phyloP scores from a whole-genome alignment of 2,113 vertebrate species.

The Myotis brandtii region DNA sequence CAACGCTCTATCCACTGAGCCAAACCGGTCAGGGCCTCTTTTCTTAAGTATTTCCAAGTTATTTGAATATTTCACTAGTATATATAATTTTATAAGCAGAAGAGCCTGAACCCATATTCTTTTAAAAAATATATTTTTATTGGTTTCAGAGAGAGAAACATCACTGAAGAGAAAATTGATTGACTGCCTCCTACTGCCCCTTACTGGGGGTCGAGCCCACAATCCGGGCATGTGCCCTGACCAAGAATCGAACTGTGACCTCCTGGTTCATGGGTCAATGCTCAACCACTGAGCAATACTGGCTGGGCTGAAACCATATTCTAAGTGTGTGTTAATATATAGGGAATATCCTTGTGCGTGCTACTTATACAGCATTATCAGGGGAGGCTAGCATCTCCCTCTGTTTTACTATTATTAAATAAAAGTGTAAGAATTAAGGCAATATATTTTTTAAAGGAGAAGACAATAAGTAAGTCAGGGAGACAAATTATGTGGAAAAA shows the following conservation, averaged over 20 bases:
- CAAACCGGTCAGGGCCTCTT: not conserved
- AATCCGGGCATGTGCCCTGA: too few relatives aligned
- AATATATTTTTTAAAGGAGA: not conserved
- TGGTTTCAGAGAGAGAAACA: too few relatives aligned
- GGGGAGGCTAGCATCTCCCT: not conserved
- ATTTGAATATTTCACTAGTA: conserved; percentile 19
- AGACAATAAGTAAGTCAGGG: not conserved
- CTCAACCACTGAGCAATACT: too few relatives aligned
- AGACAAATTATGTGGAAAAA: not conserved
- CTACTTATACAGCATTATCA: not conserved
- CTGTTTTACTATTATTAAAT: not conserved
- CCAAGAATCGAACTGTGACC: too few relatives aligned
- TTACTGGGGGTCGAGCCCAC: too few relatives aligned
- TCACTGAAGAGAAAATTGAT: too few relatives aligned
- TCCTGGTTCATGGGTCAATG: too few relatives aligned
- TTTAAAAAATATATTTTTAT: too few relatives aligned
- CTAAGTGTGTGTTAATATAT: not conserved
- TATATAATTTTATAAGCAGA: not conserved
- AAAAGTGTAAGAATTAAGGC: not conserved
- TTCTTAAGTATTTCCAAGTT: conserved; percentile 10
- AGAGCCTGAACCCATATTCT: not conserved
- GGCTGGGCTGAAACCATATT: not conserved
- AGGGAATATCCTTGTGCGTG: not conserved
- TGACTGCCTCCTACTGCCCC: too few relatives aligned
- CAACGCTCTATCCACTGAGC: too few relatives aligned